Conservation (phyloP, 2,113 vertebrate species). For the Corythornis cristatus region DNA sequence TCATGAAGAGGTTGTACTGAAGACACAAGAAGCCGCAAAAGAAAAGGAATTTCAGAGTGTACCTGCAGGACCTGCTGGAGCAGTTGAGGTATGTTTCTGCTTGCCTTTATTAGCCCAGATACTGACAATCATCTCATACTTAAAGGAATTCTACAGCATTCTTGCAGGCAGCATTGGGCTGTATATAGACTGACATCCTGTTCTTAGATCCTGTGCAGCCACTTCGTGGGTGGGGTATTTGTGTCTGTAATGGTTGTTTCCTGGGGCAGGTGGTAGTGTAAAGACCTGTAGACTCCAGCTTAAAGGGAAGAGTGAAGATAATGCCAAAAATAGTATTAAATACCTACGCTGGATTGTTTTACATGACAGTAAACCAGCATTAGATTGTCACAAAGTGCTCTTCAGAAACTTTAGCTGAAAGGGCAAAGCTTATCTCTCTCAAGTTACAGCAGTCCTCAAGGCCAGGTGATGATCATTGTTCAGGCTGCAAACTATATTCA, state of each 20-base stretch:
- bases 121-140: neutral
- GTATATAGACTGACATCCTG: neutral
- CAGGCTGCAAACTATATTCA: neutral
- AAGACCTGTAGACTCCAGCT: neutral
- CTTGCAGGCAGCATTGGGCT: neutral
- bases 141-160: neutral
- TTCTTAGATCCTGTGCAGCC: neutral
- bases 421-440: neutral
- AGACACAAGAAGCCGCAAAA: conserved; percentile 94
- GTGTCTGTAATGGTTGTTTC: neutral
- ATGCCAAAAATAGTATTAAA: neutral
- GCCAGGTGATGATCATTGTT: neutral
- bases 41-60: conserved; percentile 96
- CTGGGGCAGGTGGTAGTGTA: neutral
- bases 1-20: conserved; percentile 95
- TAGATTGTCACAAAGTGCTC: neutral
- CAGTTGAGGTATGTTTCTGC: conserved; percentile 83
- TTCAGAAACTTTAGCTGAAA: neutral
- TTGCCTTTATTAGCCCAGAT: neutral
- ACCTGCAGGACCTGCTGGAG: conserved; percentile 91
- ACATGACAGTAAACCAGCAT: neutral
- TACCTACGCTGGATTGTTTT: neutral
- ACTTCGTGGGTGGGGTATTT: neutral
- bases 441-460: neutral
- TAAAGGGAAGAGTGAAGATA: neutral